These are phyloP conservation scores for Yponomeuta sedellus DNA, from an alignment of 2,888 invertebrate genomes.

Conservation along the genomic window DNA sequence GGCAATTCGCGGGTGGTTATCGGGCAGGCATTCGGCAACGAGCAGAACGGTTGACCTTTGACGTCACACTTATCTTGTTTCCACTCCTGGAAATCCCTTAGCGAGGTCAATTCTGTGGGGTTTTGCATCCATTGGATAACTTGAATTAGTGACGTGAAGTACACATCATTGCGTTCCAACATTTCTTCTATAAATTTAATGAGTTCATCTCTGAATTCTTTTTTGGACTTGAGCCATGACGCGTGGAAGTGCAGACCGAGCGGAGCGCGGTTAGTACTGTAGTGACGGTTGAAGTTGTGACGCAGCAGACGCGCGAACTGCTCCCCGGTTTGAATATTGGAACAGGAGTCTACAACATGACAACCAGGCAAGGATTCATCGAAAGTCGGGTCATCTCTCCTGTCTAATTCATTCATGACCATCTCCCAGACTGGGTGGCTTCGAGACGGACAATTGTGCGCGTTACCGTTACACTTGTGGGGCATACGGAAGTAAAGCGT, in stretches of 20 bases:
- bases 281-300: conserved; percentile 96
- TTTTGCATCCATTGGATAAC: conserved; percentile 98
- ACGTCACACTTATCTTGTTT: conserved; percentile 94
- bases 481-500: conserved; percentile 97
- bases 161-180: conserved; percentile 91
- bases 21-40: conserved; percentile 93
- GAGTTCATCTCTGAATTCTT: conserved; percentile 93
- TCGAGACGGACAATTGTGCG: conserved; percentile 93
- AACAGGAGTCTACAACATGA: conserved; percentile 96
- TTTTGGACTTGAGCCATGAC: conserved; percentile 95
- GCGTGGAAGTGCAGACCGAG: conserved; percentile 95
- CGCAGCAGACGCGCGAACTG: conserved; percentile 92
- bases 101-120: conserved; percentile 89
- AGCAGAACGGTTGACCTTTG: conserved; percentile 95
- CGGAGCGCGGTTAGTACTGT: conserved; percentile 94
- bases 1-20: conserved; percentile 92
- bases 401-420: conserved; percentile 96
- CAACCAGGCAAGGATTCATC: conserved; percentile 96
- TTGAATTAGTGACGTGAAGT: conserved; percentile 93
- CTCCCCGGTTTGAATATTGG: conserved; percentile 93
- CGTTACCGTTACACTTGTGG: conserved; percentile 95
- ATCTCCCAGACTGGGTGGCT: conserved; percentile 97
- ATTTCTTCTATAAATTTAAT: conserved; percentile 96
- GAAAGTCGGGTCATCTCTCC: conserved; percentile 94
- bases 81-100: conserved; percentile 96